These are phyloP conservation scores for Drosophila barbarae DNA, from an alignment of 2,888 invertebrate species.

Conservation along the genomic window DNA sequence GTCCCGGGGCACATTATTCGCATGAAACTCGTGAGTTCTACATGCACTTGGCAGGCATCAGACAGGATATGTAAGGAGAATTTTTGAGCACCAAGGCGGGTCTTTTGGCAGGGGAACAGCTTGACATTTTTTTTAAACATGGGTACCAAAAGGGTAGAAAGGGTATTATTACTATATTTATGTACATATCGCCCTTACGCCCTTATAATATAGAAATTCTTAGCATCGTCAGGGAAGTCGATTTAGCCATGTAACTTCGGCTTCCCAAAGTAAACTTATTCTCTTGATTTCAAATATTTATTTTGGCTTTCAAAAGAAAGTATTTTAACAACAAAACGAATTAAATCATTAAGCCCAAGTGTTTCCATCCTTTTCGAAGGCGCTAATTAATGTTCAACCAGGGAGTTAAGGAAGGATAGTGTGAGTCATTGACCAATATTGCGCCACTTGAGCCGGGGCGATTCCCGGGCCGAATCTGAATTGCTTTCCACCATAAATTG, in stretches of 20 bases:
- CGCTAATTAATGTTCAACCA: conserved; percentile 36
- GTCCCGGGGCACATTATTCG: conserved; percentile 54
- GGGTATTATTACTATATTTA: not conserved
- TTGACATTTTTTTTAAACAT: not conserved
- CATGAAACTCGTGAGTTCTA: conserved; percentile 61
- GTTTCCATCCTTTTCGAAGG: not conserved
- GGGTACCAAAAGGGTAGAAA: not conserved
- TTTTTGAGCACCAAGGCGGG: conserved; percentile 14
- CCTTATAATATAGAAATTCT: not conserved
- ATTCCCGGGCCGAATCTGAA: conserved; percentile 37
- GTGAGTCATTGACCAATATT: conserved; percentile 52
- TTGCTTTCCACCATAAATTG: conserved; percentile 61
- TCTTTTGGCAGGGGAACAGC: conserved; percentile 5
- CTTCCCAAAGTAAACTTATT: not conserved
- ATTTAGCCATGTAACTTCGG: not conserved
- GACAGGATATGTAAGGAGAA: conserved; percentile 59
- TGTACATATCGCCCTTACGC: too few species aligned
- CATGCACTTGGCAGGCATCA: conserved; percentile 65
- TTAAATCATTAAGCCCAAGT: conserved; percentile 27
- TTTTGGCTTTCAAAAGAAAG: not conserved
- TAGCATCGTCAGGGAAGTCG: not conserved
- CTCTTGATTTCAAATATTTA: not conserved
- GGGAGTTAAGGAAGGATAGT: conserved; percentile 17
- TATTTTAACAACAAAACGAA: conserved; percentile 11
- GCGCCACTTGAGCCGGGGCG: conserved; percentile 48